A percentile compares a stretch with the other conserved stretches of the same genome.
Evolutionary conservation across 2,888 invertebrate genomes (phyloP).

Genomic region (Apamea anceps): DNA sequence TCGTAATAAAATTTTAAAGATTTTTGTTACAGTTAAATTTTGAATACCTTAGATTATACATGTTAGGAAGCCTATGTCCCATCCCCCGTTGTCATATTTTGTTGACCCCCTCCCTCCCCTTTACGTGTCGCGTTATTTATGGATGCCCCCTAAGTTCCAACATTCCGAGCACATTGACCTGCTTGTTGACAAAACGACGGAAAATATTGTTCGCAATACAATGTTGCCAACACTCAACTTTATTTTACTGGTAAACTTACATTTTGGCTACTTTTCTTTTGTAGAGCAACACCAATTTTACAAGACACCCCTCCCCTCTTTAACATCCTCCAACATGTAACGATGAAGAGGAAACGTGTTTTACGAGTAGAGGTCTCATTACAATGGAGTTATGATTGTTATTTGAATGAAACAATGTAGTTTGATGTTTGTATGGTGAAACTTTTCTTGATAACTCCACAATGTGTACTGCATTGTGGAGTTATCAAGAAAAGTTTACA

Average conservation of each 20-base stretch:
- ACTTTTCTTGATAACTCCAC: constrained; percentile 47
- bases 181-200: constrained; percentile 31
- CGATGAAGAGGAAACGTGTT: constrained; percentile 24
- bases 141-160: neutral
- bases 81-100: neutral
- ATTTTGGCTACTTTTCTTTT: constrained; percentile 25
- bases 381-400: constrained; percentile 48
- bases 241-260: constrained; percentile 46
- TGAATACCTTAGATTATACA: neutral
- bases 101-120: no score
- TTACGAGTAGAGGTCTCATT: constrained; percentile 49
- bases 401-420: constrained; percentile 67
- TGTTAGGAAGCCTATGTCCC: neutral
- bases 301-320: constrained; percentile 9
- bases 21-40: neutral
- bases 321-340: constrained; percentile 12
- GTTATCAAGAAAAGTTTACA: no score
- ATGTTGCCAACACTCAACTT: constrained; percentile 42
- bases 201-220: constrained; percentile 43
- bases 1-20: neutral
- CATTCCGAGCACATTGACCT: constrained; percentile 24
- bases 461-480: no score
- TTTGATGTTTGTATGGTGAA: constrained; percentile 49
- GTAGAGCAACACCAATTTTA: constrained; percentile 19
- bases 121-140: neutral